phyloP scores from a whole-genome alignment of 2,113 vertebrate species.

The Myrmecophaga tridactyla region DNA sequence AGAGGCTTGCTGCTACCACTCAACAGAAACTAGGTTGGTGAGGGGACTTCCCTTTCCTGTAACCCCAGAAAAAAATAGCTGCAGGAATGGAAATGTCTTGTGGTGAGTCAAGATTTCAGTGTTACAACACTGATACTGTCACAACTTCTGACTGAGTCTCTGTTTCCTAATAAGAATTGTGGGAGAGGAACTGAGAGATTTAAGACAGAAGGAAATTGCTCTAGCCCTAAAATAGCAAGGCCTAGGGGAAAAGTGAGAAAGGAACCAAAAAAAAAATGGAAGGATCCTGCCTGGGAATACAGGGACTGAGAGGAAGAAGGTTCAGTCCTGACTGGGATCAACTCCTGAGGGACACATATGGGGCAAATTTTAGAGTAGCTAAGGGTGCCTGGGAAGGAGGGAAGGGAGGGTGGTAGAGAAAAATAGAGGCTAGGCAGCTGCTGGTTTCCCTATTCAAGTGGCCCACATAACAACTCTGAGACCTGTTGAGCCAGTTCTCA shows the following conservation, averaged over 20 bases:
- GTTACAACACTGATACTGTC: neutral
- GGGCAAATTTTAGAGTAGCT: neutral
- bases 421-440: neutral
- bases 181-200: neutral
- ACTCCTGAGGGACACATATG: neutral
- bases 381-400: neutral
- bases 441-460: neutral
- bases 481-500: constrained; percentile 45
- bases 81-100: constrained; percentile 6
- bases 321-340: neutral
- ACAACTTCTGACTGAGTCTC: neutral
- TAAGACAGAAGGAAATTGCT: neutral
- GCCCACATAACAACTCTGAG: neutral
- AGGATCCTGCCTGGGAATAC: neutral
- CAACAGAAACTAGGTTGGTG: neutral
- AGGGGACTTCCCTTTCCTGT: neutral
- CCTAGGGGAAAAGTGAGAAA: neutral
- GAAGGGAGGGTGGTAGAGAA: neutral
- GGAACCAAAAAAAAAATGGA: neutral
- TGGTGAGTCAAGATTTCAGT: neutral
- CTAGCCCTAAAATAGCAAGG: neutral
- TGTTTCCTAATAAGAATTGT: neutral
- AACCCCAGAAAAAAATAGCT: constrained; percentile 46
- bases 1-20: neutral
- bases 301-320: neutral